phyloP scores from a whole-genome alignment of 37 sponge, comb jelly and placozoan species.

The Aplysina aerophoba region DNA sequence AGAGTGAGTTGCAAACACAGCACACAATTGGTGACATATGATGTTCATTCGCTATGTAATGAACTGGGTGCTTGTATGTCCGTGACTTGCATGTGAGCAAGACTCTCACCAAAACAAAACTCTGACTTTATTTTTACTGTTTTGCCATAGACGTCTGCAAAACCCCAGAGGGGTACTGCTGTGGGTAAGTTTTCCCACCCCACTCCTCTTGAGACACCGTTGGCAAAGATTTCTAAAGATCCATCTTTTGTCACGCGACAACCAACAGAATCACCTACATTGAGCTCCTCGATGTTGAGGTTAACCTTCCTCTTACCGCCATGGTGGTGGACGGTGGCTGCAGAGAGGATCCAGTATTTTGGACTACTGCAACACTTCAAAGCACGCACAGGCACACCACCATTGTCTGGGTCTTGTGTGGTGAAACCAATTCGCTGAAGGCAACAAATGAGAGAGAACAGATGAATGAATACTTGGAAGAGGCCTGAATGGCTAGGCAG shows the following conservation, averaged over 20 bases:
- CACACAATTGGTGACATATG: too few species aligned
- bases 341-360: constrained; percentile 91
- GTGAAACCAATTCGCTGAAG: constrained; percentile 83
- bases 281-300: constrained; percentile 73
- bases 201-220: constrained; percentile 76
- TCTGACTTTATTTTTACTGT: constrained; percentile 85
- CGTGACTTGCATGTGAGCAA: too few species aligned
- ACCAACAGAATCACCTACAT: constrained; percentile 74
- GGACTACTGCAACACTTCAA: constrained; percentile 78
- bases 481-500: too few species aligned
- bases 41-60: too few species aligned
- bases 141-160: constrained; percentile 88
- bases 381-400: constrained; percentile 71
- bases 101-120: constrained; percentile 84
- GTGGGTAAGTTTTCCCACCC: constrained; percentile 73
- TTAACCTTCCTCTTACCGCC: constrained; percentile 76
- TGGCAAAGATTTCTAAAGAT: constrained; percentile 68
- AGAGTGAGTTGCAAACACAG: too few species aligned
- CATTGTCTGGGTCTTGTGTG: constrained; percentile 56
- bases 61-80: too few species aligned
- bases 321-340: constrained; percentile 81
- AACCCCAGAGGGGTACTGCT: constrained; percentile 77
- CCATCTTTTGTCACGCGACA: constrained; percentile 75
- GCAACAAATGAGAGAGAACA: not conserved
- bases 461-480: too few species aligned